Conservation (phyloP, 2,113 vertebrate species). For the Chamaetylas fuelleborni region DNA sequence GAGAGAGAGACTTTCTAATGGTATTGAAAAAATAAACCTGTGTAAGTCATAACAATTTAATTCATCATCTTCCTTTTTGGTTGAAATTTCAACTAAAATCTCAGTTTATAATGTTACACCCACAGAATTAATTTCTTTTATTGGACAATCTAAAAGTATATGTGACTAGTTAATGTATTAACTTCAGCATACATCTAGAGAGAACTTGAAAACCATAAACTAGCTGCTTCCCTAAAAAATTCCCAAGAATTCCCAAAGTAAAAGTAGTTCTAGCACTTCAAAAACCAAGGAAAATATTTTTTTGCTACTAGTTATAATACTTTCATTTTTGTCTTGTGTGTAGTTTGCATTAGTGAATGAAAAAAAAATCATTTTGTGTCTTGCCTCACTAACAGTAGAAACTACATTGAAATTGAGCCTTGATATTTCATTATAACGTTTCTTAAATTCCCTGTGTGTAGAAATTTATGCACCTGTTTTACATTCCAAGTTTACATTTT, state of each 20-base stretch:
- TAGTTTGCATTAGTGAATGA: neutral
- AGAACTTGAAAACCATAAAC: neutral
- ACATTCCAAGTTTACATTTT: neutral
- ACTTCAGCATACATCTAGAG: neutral
- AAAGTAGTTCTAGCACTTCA: neutral
- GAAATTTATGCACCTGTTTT: neutral
- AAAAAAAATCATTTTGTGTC: neutral
- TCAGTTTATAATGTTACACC: neutral
- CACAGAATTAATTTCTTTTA: neutral
- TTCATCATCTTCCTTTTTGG: neutral
- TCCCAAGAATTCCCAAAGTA: neutral
- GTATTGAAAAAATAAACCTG: neutral
- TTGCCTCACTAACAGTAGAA: neutral
- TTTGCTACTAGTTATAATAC: neutral
- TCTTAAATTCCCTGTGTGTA: neutral
- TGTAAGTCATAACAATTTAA: neutral
- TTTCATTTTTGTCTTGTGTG: neutral
- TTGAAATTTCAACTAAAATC: neutral
- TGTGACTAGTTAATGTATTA: neutral
- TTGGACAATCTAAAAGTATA: neutral
- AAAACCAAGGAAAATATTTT: neutral
- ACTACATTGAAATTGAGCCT: neutral
- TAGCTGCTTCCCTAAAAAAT: neutral
- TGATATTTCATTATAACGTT: neutral
- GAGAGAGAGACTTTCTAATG: neutral